phyloP scores from a whole-genome alignment of 2,797 vertebrate genomes.

The Coilia nasus region DNA sequence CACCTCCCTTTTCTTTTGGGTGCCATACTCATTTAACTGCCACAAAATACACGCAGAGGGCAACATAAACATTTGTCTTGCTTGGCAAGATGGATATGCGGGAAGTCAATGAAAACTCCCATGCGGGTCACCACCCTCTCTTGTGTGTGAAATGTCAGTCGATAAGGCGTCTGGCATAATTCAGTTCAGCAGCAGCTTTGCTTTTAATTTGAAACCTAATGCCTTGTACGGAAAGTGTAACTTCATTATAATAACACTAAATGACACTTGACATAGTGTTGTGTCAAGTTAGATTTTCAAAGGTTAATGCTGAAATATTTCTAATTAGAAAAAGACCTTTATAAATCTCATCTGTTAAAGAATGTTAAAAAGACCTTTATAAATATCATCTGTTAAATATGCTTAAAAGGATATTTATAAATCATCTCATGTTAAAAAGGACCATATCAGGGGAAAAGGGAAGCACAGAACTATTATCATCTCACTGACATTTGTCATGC shows the following conservation, averaged over 20 bases:
- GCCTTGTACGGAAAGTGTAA: neutral
- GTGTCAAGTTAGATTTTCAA: neutral
- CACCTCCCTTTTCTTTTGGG: neutral
- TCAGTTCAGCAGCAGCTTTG: neutral
- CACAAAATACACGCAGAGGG: neutral
- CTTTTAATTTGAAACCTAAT: constrained; percentile 15
- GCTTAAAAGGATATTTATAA: too few relatives aligned
- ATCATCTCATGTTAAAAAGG: too few relatives aligned
- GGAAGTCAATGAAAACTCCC: neutral
- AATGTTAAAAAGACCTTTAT: neutral
- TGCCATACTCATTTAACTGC: neutral
- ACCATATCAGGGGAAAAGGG: too few relatives aligned
- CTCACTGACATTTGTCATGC: too few relatives aligned
- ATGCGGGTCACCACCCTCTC: neutral
- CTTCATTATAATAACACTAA: constrained; percentile 15
- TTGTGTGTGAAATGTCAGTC: neutral
- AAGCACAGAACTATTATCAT: too few relatives aligned
- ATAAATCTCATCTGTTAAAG: neutral
- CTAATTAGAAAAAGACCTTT: neutral
- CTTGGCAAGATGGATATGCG: neutral
- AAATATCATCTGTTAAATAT: too few relatives aligned
- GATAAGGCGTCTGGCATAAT: constrained; percentile 11
- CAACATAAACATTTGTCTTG: constrained; percentile 1
- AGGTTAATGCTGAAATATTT: constrained; percentile 9
- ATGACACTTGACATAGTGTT: constrained; percentile 13